Evolutionary conservation across 2,113 vertebrate species (phyloP).

Genomic region (Promerops cafer): DNA sequence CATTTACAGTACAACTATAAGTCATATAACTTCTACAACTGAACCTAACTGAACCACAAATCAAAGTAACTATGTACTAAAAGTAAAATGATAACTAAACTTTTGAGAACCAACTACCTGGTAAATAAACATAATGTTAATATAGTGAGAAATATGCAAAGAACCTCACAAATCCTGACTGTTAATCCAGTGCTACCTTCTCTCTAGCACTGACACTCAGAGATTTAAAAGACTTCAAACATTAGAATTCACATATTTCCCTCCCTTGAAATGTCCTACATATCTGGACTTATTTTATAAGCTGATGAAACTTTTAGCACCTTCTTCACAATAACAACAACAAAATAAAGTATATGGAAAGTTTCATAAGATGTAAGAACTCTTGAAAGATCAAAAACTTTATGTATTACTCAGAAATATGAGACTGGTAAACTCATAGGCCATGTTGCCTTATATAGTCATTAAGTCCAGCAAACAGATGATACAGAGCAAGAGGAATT

Average conservation of each 20-base stretch:
- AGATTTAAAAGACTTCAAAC: background rate
- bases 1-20: background rate
- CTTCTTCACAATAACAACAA: background rate
- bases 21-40: background rate
- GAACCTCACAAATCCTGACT: background rate
- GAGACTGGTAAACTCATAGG: constrained; percentile 44
- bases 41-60: background rate
- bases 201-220: background rate
- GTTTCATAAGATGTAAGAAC: background rate
- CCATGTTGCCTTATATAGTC: constrained; percentile 70
- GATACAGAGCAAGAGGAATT: constrained; percentile 47
- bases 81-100: background rate
- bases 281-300: background rate
- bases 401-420: background rate
- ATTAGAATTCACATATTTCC: background rate
- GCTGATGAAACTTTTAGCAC: background rate
- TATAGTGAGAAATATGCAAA: background rate
- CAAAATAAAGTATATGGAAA: background rate
- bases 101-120: background rate
- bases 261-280: background rate
- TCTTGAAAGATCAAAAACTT: background rate
- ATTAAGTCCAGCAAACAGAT: constrained; percentile 50
- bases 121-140: background rate
- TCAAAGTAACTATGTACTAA: background rate
- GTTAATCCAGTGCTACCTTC: background rate